Evolutionary conservation across 2,797 vertebrate species (phyloP), one percentile per base, ranked within the genome.

Genomic region (Molossus alvarezi): DNA sequence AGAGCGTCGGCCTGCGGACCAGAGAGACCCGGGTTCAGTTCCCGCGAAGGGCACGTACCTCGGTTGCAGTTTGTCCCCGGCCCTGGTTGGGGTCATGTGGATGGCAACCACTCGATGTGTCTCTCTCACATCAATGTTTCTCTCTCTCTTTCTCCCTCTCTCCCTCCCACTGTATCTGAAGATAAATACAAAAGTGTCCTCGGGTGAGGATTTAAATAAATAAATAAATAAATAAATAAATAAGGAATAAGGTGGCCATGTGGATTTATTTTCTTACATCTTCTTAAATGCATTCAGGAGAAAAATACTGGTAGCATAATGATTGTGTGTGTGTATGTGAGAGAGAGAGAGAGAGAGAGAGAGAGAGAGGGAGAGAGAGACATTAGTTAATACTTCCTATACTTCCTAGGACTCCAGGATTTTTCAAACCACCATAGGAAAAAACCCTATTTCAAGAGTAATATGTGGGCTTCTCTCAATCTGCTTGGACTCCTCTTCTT

Each of bases 261-360:
- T 65, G 65, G 64, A 76, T 88, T 73, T n/a, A 67, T 88, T 93
- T 90, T 12, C 57, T 95, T 72, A 18, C 41, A 72, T 67, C 81
- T 92, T 94, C 48, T 84, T 85, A 84, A 91, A 27, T 60, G 17
- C 0, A 45, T 65, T 84, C 84, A 80, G 79, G 62, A 88, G 76
- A 62, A 76, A 76, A 48, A 81, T 37, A 55, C 20, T 79, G 10
- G 11, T 79, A 51, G 20, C 11, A 11, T 71, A 57, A 25, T 85
- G 82, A 87, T 84, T 64, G 51, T 12, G 20, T 33, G 14, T 33
- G 17, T 18, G 13, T 25, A 11, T 33, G 27, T 8, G 64, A 8
- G 64, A 20, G 17, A 20, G 55, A 18, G 41, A 53, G 60, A 83
- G 14, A 15, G 60, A 83, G 14, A 15, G 45, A 2, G 33, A 8